Evolutionary conservation across 2,888 invertebrate genomes (phyloP), one percentile per base, ranked within the genome.

Genomic region (Octonoba sinensis): DNA sequence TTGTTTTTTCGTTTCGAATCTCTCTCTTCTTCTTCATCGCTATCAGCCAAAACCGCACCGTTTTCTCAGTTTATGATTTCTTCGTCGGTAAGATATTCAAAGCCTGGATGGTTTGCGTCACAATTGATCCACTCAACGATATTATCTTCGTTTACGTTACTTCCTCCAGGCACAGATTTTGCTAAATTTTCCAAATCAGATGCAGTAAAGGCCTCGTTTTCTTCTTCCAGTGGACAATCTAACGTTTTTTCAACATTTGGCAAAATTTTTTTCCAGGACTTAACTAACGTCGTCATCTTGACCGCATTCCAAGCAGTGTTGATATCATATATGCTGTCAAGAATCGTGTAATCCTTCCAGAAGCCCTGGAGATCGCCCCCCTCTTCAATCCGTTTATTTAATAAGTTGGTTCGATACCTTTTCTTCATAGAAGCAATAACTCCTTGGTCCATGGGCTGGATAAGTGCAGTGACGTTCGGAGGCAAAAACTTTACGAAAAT

Each of bases 391-490:
- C 15, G 22, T 54, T 54, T 67, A 2, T 47, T n/a, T n/a, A n/a
- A n/a, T n/a, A n/a, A n/a, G n/a, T n/a, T n/a, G n/a, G n/a, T n/a
- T n/a, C n/a, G n/a, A n/a, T 3, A 72, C 1, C 11, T 20, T 72
- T 27, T 8, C 27, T 72, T 72, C 20, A 67, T 4, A 1, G 20
- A 62, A 8, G 44, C n/a, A 6, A 72, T 72, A 18, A 62, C 66
- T 16, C 65, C 2, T 22, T 69, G 72, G 22, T 71, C 66, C 69
- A 72, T 72, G 8, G 72, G 72, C 24, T 72, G 67, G 15, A 72
- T 59, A 11, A 71, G 0, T 6, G 66, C 27, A 6, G 0, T 65
- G 18, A 70, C 44, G 20, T 27, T 71, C 15, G 44, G 44, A n/a
- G n/a, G n/a, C n/a, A n/a, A n/a, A n/a, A n/a, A n/a, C n/a, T n/a